Conservation (phyloP, 2,113 vertebrate species). For the Passerina amoena region DNA sequence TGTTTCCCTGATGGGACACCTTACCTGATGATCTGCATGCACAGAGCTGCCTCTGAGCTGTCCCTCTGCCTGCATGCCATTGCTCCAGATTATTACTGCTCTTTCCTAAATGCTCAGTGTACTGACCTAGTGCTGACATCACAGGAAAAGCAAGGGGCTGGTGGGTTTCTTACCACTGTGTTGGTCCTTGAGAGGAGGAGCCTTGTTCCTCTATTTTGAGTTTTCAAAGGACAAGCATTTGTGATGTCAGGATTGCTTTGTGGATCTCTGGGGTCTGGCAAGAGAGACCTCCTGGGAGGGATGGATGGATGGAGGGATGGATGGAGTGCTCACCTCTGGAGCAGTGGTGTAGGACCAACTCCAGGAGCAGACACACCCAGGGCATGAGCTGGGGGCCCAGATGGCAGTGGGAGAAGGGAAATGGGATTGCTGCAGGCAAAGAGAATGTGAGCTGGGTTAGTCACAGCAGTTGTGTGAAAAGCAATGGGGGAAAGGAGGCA, state of each 20-base stretch:
- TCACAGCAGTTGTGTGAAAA: accelerated
- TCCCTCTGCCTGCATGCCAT: background rate
- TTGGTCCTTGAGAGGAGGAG: background rate
- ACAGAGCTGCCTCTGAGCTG: background rate
- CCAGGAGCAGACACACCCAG: background rate
- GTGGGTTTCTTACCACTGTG: background rate
- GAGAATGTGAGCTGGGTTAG: accelerated
- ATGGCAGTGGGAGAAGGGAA: background rate
- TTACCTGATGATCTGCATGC: background rate
- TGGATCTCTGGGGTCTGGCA: background rate
- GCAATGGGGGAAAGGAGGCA: background rate
- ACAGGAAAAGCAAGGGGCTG: background rate
- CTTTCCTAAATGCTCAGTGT: background rate
- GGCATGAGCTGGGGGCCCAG: accelerated
- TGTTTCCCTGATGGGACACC: background rate
- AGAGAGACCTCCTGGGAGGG: too few species aligned
- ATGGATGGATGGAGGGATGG: too few species aligned
- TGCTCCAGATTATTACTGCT: background rate
- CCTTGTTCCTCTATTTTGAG: background rate
- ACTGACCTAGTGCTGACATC: background rate
- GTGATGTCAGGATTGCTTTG: background rate
- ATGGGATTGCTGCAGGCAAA: background rate
- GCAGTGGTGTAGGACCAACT: background rate
- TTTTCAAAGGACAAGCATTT: background rate
- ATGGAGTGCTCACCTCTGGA: too few species aligned